phyloP scores from a whole-genome alignment of 2,113 vertebrate species.

The Chamaea fasciata region DNA sequence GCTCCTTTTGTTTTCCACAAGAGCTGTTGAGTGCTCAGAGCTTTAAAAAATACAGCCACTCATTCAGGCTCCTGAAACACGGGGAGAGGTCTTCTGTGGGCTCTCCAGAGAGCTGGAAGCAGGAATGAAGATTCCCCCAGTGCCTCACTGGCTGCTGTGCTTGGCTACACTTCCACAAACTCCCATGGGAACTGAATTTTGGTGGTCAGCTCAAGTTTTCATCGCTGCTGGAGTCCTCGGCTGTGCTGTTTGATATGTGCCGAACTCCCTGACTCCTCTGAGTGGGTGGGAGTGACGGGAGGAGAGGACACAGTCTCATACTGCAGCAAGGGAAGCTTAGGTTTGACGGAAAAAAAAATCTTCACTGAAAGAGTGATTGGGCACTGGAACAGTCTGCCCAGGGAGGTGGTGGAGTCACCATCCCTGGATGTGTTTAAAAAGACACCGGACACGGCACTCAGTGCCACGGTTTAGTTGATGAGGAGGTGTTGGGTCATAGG shows the following conservation, averaged over 20 bases:
- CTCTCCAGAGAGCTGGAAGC: neutral
- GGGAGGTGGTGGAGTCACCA: neutral
- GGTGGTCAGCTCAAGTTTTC: neutral
- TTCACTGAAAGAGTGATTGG: neutral
- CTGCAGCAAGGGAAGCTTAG: neutral
- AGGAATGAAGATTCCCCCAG: neutral
- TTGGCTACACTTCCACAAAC: neutral
- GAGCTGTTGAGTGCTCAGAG: neutral
- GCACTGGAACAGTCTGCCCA: neutral
- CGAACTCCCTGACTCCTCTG: rapidly evolving
- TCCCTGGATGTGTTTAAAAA: neutral
- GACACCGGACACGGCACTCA: neutral
- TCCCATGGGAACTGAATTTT: neutral
- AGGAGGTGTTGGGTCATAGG: neutral
- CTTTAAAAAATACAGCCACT: neutral
- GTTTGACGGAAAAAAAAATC: neutral
- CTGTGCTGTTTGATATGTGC: neutral
- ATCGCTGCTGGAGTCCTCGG: neutral
- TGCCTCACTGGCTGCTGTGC: neutral
- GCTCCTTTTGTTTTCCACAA: constrained; percentile 24
- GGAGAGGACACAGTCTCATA: neutral
- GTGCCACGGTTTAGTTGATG: neutral
- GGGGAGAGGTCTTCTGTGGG: neutral
- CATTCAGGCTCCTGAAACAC: neutral
- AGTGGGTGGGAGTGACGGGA: too few relatives aligned